Base-by-base conservation (phyloP, 2,113 vertebrate species). In the Cisticola juncidis region DNA sequence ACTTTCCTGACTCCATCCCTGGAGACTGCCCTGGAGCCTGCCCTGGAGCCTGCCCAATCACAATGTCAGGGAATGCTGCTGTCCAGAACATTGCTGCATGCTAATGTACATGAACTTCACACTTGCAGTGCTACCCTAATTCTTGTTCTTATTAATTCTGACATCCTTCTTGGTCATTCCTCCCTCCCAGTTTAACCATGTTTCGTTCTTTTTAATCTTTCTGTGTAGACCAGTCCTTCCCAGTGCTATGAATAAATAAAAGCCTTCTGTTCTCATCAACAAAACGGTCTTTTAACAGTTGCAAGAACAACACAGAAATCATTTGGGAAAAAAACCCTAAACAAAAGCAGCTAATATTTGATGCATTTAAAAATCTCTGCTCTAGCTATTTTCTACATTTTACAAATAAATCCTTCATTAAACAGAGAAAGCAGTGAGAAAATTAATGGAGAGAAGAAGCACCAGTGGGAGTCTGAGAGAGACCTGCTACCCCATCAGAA, bases 201-300 rank as follows among this genome's bases (percentile, higher is more conserved):
- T 81, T 91, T 92, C 89, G 90, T 82, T 56, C 57, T 95, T 87
- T 94, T 93, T 80, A 97, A 96, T 81, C 73, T 89, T 88, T 73
- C 84, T 83, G 28, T 74, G 62, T 50, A 88, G 80, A 78, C 76
- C 36, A 86, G 44, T 51, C 95, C 76, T 88, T 94, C 81, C 45
- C 58, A 91, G 78, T 51, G 26, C 72, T 92, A 90, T 94, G 95
- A 96, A 97, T 92, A 96, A 91, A 95, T 93, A 95, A 89, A 92
- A 95, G 83, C 83, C 72, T 72, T 93, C 86, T 69, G 94, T 96
- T 92, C 88, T 87, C 82, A 76, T 81, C 85, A 94, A 92, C 93
- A 73, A 88, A 95, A 91, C 53, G 72, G 92, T 72, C 89, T 90
- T 94, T 88, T 79, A 82, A 84, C 77, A 20, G 71, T 96, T 76